These are phyloP conservation scores for Heterodera carotae DNA, from an alignment of 1,140 invertebrate species.

Conservation along the genomic window DNA sequence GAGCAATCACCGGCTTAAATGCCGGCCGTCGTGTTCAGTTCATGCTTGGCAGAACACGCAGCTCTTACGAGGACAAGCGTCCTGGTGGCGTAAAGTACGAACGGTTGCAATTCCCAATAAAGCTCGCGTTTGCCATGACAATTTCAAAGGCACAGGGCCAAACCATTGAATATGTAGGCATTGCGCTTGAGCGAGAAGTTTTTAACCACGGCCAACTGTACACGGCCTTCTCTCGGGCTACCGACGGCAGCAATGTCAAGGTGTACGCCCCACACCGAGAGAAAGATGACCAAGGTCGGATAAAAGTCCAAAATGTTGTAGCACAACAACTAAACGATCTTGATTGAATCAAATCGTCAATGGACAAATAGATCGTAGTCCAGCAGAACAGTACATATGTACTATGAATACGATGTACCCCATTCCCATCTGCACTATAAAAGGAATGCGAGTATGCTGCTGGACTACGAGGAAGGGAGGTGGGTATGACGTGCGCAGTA, in stretches of 20 bases:
- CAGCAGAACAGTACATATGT: too few species aligned
- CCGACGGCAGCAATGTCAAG: slow-evolving; percentile 3
- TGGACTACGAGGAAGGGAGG: too few species aligned
- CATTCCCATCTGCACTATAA: slow-evolving; percentile 10
- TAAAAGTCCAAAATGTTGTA: neutral
- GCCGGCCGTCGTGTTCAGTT: neutral
- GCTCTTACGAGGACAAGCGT: neutral
- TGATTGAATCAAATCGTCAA: neutral
- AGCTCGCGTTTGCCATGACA: slow-evolving; percentile 29
- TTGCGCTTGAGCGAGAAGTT: slow-evolving; percentile 19
- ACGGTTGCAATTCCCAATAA: slow-evolving; percentile 20
- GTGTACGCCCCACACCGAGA: neutral
- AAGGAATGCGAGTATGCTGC: neutral
- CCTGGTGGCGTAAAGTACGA: slow-evolving; percentile 1
- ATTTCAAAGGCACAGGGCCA: slow-evolving; percentile 30
- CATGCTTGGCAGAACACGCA: neutral
- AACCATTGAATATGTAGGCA: neutral
- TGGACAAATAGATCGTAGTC: neutral
- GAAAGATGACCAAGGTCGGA: neutral
- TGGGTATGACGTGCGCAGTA: too few species aligned
- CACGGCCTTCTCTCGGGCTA: too few species aligned
- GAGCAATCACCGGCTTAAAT: neutral
- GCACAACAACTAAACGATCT: neutral
- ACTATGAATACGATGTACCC: too few species aligned
- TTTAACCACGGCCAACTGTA: slow-evolving; percentile 22